These are phyloP conservation scores for Bombylius discolor DNA, from an alignment of 2,888 invertebrate genomes.

Conservation along the genomic window DNA sequence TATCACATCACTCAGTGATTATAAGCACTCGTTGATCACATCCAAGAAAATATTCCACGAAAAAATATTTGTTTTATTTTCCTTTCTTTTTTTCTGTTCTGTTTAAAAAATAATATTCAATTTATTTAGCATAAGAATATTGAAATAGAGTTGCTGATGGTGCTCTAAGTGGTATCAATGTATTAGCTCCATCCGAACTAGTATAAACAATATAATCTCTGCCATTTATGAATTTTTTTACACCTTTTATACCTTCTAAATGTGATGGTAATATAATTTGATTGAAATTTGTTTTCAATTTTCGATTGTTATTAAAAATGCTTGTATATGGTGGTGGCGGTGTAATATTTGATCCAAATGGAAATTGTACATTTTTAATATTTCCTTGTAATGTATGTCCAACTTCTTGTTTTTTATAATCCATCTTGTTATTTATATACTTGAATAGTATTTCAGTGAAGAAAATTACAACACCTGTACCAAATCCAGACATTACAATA, in stretches of 20 bases:
- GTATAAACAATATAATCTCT: constrained; percentile 60
- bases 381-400: not conserved
- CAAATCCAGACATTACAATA: constrained; percentile 57
- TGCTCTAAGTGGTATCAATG: constrained; percentile 57
- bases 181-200: constrained; percentile 46
- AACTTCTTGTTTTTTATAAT: not conserved
- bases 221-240: constrained; percentile 54
- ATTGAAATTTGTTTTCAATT: constrained; percentile 4
- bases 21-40: too few species aligned
- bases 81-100: too few species aligned
- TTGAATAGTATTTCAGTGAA: constrained; percentile 45
- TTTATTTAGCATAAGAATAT: not conserved
- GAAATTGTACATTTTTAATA: not conserved
- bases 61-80: too few species aligned
- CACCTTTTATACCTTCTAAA: constrained; percentile 21
- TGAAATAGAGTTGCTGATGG: constrained; percentile 68
- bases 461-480: constrained; percentile 50
- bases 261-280: not conserved
- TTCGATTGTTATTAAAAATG: constrained; percentile 22
- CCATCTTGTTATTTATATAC: constrained; percentile 24
- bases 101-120: too few species aligned
- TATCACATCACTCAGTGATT: too few species aligned
- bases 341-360: constrained; percentile 21
- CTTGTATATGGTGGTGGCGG: constrained; percentile 55
- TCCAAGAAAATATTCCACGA: too few species aligned